A percentile compares a stretch with the other conserved stretches of the same genome.
Evolutionary conservation across 1,140 invertebrate species (phyloP).

Genomic region (Daktulosphaira vitifoliae): DNA sequence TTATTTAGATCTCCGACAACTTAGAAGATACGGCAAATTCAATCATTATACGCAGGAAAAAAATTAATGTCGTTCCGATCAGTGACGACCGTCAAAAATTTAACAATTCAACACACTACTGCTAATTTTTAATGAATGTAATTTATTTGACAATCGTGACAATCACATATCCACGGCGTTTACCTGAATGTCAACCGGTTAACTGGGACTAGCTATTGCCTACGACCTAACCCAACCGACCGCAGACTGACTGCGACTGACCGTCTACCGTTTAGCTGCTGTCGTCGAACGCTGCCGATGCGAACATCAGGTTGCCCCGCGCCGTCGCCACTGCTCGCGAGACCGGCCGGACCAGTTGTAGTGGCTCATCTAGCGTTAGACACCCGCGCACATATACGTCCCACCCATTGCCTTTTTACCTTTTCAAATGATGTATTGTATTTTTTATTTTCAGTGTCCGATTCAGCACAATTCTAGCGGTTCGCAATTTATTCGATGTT

Average conservation of each 20-base stretch:
- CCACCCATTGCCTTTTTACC: neutral
- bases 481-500: too few species aligned
- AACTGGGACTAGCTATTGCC: neutral
- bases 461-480: too few species aligned
- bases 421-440: neutral
- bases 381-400: neutral
- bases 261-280: neutral
- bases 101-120: too few species aligned
- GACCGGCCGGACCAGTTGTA: conserved; percentile 29
- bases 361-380: conserved; percentile 20
- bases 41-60: too few species aligned
- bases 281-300: conserved; percentile 2
- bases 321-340: neutral
- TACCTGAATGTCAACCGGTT: conserved; percentile 8
- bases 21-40: too few species aligned
- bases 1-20: too few species aligned
- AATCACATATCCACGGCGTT: too few species aligned
- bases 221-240: conserved; percentile 27
- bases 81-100: too few species aligned
- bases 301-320: too few species aligned
- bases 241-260: neutral
- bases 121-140: too few species aligned
- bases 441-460: neutral
- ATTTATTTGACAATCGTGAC: too few species aligned
- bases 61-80: too few species aligned